Base-by-base conservation (phyloP, 2,888 invertebrate species). In the Pecten maximus region DNA sequence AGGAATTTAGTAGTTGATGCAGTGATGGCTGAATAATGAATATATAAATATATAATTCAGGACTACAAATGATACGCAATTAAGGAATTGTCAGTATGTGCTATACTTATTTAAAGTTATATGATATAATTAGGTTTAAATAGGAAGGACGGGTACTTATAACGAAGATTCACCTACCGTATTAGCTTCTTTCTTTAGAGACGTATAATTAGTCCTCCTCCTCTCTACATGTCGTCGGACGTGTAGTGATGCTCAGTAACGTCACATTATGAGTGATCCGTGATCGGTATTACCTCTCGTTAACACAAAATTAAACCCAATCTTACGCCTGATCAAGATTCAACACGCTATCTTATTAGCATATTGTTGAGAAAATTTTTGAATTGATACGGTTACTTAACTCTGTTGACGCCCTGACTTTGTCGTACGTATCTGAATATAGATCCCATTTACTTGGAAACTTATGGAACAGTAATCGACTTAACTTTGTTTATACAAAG, bases 271-370 rank as follows among this genome's bases (percentile, higher is more conserved):
- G 74, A 35, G 3, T 28, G 74, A 74, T 74, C 74, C 3, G 74
- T 74, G 28, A 35, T 74, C 74, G 8, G 60, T 74, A 35, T 35
- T 74, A 44, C 6, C 6, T 44, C 44, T 44, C 12, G 44, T 44
- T 44, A 74, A 35, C 74, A 35, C 74, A 35, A 28, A 74, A 74
- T 28, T 74, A 74, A 74, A 74, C 74, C 74, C 74, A 74, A 74
- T 74, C 35, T 35, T 15, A 74, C 23, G 74, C 35, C 74, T 74
- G 74, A 74, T 74, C 74, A 74, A 74, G 74, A 74, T 74, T 35
- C 74, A 74, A 74, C 74, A 74, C 74, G 74, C 74, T 35, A 35
- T 0, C 74, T 74, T 28, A 74, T 74, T 74, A 74, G 35, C 74
- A 74, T 74, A 74, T 35, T 74, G 35, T 74, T 35, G 35, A 74